Conservation (phyloP, 2,113 vertebrate genomes). For the Mustelus asterias region DNA sequence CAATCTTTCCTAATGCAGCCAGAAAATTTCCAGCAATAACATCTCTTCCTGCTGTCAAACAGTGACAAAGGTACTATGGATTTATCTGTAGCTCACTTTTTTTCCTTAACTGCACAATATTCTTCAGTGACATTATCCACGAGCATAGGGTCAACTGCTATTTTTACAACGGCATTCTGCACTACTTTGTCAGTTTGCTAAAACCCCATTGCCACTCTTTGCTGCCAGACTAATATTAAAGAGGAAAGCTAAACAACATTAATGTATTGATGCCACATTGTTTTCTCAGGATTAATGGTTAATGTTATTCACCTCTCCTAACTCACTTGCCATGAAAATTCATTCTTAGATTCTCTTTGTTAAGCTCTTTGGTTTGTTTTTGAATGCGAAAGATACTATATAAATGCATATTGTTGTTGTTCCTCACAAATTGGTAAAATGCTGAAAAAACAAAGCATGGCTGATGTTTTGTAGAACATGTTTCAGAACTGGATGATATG, state of each 20-base stretch:
- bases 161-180: background rate
- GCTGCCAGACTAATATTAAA: background rate
- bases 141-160: background rate
- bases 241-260: background rate
- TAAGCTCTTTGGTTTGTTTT: background rate
- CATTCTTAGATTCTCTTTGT: background rate
- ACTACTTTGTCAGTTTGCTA: background rate
- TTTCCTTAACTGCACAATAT: background rate
- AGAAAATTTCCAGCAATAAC: background rate
- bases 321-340: background rate
- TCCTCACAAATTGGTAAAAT: background rate
- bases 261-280: background rate
- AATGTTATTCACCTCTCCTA: background rate
- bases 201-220: background rate
- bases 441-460: background rate
- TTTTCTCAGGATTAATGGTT: background rate
- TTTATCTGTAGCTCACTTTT: background rate
- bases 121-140: background rate
- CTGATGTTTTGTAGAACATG: background rate
- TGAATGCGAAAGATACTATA: background rate
- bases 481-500: background rate
- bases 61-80: background rate
- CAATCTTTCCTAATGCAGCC: background rate
- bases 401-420: background rate
- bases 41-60: background rate